A percentile compares a stretch with the other conserved stretches of the same genome.
phyloP scores from a whole-genome alignment of 2,797 vertebrate species.

The Ibycter americanus region DNA sequence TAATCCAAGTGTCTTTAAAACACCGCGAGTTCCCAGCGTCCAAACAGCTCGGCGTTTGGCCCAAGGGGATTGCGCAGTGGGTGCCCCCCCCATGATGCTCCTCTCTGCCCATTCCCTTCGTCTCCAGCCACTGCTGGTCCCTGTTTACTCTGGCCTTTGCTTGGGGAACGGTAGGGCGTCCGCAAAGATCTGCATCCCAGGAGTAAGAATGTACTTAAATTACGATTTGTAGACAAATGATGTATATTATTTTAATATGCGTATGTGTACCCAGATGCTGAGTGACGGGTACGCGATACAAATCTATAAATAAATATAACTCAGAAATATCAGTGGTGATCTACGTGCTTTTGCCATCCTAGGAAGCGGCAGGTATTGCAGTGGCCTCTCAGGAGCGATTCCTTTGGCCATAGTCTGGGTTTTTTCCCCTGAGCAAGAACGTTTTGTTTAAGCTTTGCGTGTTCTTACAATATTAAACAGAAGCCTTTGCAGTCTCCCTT shows the following conservation, averaged over 20 bases:
- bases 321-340: not conserved
- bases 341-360: not conserved
- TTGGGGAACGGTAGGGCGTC: not conserved
- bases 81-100: not conserved
- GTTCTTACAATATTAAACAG: not conserved
- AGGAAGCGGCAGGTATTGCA: not conserved
- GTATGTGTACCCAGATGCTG: not conserved
- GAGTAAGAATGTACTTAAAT: not conserved
- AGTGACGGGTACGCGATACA: not conserved
- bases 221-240: not conserved
- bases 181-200: not conserved
- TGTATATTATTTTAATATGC: not conserved
- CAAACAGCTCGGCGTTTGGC: not conserved
- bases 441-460: not conserved
- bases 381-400: not conserved
- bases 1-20: fast-evolving
- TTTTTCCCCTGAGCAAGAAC: not conserved
- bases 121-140: not conserved
- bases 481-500: not conserved
- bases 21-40: fast-evolving
- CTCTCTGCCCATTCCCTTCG: not conserved
- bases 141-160: not conserved
- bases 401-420: not conserved
- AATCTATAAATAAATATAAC: not conserved
- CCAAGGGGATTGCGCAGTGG: fast-evolving